A percentile compares a stretch with the other conserved stretches of the same genome.
Evolutionary conservation across 92 coral and sea anemone species (phyloP).

Genomic region (Epizoanthus scotinus): DNA sequence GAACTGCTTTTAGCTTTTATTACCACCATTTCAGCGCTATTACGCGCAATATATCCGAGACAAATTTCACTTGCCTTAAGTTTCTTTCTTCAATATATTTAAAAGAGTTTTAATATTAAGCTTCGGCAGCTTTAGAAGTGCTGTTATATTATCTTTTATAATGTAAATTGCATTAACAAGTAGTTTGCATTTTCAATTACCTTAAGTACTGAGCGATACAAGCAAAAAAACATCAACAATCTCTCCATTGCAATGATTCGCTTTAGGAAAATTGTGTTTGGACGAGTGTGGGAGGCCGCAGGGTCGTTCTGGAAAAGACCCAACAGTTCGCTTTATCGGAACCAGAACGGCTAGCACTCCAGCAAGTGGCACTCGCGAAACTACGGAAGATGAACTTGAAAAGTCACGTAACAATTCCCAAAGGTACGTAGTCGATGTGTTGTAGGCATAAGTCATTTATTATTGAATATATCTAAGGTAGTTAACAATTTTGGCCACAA

Average conservation of each 20-base stretch:
- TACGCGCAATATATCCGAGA: slow-evolving; percentile 31
- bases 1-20: background rate
- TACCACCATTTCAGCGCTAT: background rate
- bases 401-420: slow-evolving; percentile 89
- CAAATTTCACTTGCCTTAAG: slow-evolving; percentile 27
- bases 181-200: slow-evolving; percentile 85
- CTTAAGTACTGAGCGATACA: slow-evolving; percentile 50
- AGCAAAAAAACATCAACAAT: slow-evolving; percentile 35
- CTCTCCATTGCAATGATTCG: slow-evolving; percentile 23
- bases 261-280: slow-evolving; percentile 84
- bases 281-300: slow-evolving; percentile 86
- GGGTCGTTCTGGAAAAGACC: slow-evolving; percentile 67
- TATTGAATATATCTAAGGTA: background rate
- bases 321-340: slow-evolving; percentile 70
- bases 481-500: slow-evolving; percentile 7
- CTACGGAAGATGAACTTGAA: slow-evolving; percentile 80
- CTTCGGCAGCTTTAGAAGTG: slow-evolving; percentile 44
- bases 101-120: slow-evolving; percentile 33
- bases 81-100: slow-evolving; percentile 26
- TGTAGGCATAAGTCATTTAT: background rate
- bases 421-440: slow-evolving; percentile 66
- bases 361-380: slow-evolving; percentile 82
- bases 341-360: slow-evolving; percentile 91
- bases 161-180: slow-evolving; percentile 54
- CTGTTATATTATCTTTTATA: slow-evolving; percentile 50